Conservation (phyloP, 53 echinoderm and acorn worm genomes). For the Paracentrotus lividus region DNA sequence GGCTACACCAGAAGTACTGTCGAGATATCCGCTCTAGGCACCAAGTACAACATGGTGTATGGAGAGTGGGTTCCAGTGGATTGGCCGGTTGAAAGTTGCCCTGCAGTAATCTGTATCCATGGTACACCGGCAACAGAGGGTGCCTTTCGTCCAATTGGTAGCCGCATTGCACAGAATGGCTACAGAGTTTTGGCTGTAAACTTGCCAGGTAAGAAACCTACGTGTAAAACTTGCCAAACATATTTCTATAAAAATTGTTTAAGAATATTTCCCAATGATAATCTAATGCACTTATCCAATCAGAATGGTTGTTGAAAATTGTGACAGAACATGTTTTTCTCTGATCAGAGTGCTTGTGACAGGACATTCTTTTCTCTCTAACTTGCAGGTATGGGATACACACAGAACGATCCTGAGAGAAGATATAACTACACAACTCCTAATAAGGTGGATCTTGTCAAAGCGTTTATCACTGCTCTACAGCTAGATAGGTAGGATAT, state of each 20-base stretch:
- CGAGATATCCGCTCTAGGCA: conserved; percentile 49
- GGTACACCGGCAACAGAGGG: conserved; percentile 68
- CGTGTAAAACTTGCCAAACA: too few relatives aligned
- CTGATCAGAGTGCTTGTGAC: too few relatives aligned
- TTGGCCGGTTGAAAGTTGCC: background rate
- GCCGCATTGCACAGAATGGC: conserved; percentile 4
- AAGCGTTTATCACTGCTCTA: conserved; percentile 75
- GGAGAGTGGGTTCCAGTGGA: conserved; percentile 51
- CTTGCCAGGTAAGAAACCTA: conserved; percentile 52
- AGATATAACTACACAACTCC: conserved; percentile 75
- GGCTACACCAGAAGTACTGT: conserved; percentile 19
- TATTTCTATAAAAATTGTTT: too few relatives aligned
- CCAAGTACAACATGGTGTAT: conserved; percentile 61
- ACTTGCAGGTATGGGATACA: conserved; percentile 83
- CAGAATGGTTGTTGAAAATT: too few relatives aligned
- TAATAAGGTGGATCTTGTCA: conserved; percentile 83
- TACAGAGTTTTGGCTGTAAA: conserved; percentile 41
- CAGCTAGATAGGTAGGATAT: conserved; percentile 72
- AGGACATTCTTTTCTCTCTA: too few relatives aligned
- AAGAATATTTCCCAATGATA: too few relatives aligned
- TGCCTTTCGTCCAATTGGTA: conserved; percentile 41
- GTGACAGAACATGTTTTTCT: background rate
- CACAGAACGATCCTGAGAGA: conserved; percentile 70
- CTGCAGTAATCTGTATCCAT: conserved; percentile 59
- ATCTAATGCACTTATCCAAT: too few relatives aligned